phyloP scores from a whole-genome alignment of 2,888 invertebrate genomes.

The Idaea dimidiata region DNA sequence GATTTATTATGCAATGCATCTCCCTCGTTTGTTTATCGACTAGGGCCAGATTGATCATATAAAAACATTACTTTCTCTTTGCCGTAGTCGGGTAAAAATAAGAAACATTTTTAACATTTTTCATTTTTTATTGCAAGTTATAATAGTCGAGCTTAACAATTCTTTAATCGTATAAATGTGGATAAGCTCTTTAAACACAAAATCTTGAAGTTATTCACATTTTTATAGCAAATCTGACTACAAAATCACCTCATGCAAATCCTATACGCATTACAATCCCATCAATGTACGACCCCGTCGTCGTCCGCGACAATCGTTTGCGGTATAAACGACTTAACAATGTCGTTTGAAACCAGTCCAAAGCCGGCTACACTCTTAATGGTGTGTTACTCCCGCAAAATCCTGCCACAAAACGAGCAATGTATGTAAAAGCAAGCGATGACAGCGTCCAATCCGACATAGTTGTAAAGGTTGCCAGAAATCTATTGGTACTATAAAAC shows the following conservation, averaged over 20 bases:
- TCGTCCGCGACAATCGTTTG: constrained; percentile 1
- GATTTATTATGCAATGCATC: no score
- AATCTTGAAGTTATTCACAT: neutral
- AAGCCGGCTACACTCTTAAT: constrained; percentile 24
- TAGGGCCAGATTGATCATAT: no score
- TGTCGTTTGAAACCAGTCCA: constrained; percentile 33
- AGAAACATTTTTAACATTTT: no score
- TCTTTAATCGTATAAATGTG: neutral
- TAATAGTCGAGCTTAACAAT: neutral
- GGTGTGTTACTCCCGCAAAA: constrained; percentile 15
- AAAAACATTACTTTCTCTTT: no score
- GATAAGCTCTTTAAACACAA: no score
- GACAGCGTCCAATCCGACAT: neutral
- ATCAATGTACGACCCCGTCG: constrained; percentile 1
- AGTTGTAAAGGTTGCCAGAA: constrained; percentile 1
- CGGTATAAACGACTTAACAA: constrained; percentile 14
- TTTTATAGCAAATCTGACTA: neutral
- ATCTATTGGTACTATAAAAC: constrained; percentile 1
- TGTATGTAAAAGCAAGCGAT: constrained; percentile 1
- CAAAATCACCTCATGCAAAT: neutral
- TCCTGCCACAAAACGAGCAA: constrained; percentile 1
- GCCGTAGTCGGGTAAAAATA: no score
- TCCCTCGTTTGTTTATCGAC: neutral
- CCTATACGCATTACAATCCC: neutral
- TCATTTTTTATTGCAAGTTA: no score